Base-by-base conservation (phyloP, 2,888 invertebrate species). In the Sepioteuthis lessoniana region DNA sequence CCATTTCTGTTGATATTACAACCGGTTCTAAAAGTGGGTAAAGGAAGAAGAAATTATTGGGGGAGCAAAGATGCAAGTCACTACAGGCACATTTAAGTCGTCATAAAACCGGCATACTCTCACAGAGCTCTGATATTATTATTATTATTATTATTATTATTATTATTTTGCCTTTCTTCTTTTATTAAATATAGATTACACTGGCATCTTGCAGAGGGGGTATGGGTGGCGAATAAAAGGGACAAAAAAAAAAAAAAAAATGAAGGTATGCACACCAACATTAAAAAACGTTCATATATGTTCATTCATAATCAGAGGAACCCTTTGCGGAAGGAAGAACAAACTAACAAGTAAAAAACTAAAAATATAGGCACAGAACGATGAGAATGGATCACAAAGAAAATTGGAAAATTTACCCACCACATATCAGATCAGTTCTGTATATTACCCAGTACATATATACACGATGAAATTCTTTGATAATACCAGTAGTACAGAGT, bases 1-100 rank as follows among this genome's bases (percentile, higher is more conserved):
- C 76, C n/a, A n/a, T 76, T n/a, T 76, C 76, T 76, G 76, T 76
- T 76, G 76, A 76, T 76, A 76, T 76, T 8, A 76, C 76, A 76
- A n/a, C 76, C 76, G 76, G 76, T n/a, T 76, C n/a, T 35, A 76
- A 76, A 76, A n/a, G 35, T n/a, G 76, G 76, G 13, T n/a, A 76
- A 76, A n/a, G 76, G n/a, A 76, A 16, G n/a, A 76, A 76, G 10
- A 35, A 16, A 21, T n/a, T 10, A 76, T 10, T n/a, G 2, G 0
- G 35, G 35, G n/a, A n/a, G 76, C 76, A 35, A 76, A 76, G 76
- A 76, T 76, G n/a, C n/a, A 76, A 76, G 19, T 76, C n/a, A 76
- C 76, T 76, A 76, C 19, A n/a, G 31, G n/a, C n/a, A 13, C 76
- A 35, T 19, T n/a, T n/a, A 76, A 35, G n/a, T 35, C 10, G n/a